Conservation (phyloP, 2,113 vertebrate species). For the human (Homo sapiens) region GRCh38 chr16:23379001-23379500, state of each 20-base stretch:
- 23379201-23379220: too few relatives aligned
- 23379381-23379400: background rate
- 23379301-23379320: background rate
- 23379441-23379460: background rate
- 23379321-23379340: background rate
- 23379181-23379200: background rate
- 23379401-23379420: background rate
- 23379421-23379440: background rate
- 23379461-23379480: background rate
- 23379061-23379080: too few relatives aligned
- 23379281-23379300: background rate
- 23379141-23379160: too few relatives aligned
- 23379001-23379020: background rate
- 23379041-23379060: too few relatives aligned
- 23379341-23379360: background rate
- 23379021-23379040: fast-evolving
- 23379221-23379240: background rate
- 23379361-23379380: background rate
- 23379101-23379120: too few relatives aligned
- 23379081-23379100: background rate
- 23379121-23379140: too few relatives aligned
- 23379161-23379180: fast-evolving
- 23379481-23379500: background rate
- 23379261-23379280: background rate
- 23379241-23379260: background rate